Conservation (phyloP, 2,888 invertebrate genomes). For the Mythimna albipuncta region DNA sequence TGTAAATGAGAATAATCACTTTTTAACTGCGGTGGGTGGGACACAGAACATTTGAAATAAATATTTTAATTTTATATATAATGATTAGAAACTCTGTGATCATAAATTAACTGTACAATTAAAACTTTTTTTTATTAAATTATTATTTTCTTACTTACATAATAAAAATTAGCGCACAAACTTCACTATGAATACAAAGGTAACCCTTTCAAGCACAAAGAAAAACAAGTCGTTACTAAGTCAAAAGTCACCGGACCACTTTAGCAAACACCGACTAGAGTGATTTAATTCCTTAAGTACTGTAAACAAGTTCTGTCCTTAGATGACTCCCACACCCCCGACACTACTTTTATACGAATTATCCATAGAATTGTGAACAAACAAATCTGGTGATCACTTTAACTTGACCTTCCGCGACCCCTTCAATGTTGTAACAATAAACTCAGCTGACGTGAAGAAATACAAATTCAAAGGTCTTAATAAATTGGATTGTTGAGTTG, state of each 20-base stretch:
- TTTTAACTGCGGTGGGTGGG: slow-evolving; percentile 22
- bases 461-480: slow-evolving; percentile 75
- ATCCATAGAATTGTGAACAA: slow-evolving; percentile 74
- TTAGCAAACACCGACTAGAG: slow-evolving; percentile 78
- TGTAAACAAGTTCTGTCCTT: slow-evolving; percentile 85
- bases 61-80: background rate
- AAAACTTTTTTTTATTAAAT: background rate
- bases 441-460: slow-evolving; percentile 66
- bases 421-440: slow-evolving; percentile 60
- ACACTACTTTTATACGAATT: slow-evolving; percentile 69
- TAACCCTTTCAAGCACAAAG: slow-evolving; percentile 35
- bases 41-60: background rate
- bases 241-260: slow-evolving; percentile 71
- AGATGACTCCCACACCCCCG: slow-evolving; percentile 74
- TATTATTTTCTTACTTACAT: background rate
- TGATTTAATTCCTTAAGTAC: slow-evolving; percentile 88
- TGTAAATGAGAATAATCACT: slow-evolving; percentile 42
- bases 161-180: background rate
- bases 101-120: background rate
- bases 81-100: background rate
- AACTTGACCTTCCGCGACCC: slow-evolving; percentile 66
- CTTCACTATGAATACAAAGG: slow-evolving; percentile 8
- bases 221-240: slow-evolving; percentile 58
- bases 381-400: slow-evolving; percentile 72
- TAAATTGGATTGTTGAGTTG: slow-evolving; percentile 72